Evolutionary conservation across 2,797 vertebrate genomes (phyloP), one percentile per base, ranked within the genome.

Genomic region (Brachymystax lenok): DNA sequence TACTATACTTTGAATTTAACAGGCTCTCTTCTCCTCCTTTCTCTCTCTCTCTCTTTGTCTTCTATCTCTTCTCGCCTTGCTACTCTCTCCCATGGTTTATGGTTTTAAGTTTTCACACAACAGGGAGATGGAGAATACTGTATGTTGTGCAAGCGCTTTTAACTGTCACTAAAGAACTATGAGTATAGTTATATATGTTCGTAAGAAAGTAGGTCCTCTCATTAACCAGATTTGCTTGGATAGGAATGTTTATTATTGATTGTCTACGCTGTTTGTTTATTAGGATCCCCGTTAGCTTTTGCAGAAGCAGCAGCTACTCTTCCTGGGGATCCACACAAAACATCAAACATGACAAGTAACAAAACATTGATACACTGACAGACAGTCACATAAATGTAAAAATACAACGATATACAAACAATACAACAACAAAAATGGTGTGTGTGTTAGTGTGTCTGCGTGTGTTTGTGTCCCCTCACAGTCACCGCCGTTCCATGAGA

Each of bases 1-100:
- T 87, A 92, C 89, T 86, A 86, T 87, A 90, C 88, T 90, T 90
- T 90, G 93, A 94, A 94, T 94, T 93, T 93, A 88, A 86, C 92
- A 92, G 87, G 81, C 74, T 50, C 33, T 35, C 19, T 56, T 85
- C 82, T 74, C 70, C 21, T 10, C 50, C 40, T 10, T n/a, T 19
- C 19, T 56, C 52, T 68, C 56, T 17, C 80, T 74, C 70, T 81
- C 75, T 87, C 80, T 74, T 72, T 50, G 33, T 33, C 24, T 30
- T 30, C 30, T 30, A 30, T 76, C 67, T 67, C 21, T 10, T 63
- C 40, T 40, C 40, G 7, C 40, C 68, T 79, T 85, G 85, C 73
- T 71, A 81, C 78, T 87, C 80, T 74, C 59, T 56, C 21, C 80
- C 85, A 35, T 64, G 30, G 27, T 61, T 64, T 30, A 27, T 70